Percentiles rank a stretch among this genome's conserved stretches.
These are phyloP conservation scores for Geopemphigus sp. DNA, from an alignment of 1,140 invertebrate genomes.

Conservation along the genomic window DNA sequence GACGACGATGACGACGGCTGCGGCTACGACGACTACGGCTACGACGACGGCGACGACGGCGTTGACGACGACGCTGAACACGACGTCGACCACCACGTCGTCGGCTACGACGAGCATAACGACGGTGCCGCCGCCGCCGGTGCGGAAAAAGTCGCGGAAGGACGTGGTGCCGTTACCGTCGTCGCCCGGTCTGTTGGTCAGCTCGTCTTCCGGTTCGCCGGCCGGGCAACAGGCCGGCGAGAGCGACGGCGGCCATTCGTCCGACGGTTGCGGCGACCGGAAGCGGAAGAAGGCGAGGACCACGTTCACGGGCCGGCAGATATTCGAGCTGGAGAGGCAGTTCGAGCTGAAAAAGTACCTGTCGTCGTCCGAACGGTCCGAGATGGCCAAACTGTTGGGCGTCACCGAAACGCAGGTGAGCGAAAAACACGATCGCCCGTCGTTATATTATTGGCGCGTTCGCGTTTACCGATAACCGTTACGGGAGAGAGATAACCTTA, in stretches of 20 bases:
- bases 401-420: constrained; percentile 94
- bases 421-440: not conserved
- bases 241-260: constrained; percentile 50
- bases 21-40: not conserved
- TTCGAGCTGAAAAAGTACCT: constrained; percentile 96
- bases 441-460: too few relatives aligned
- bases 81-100: not conserved
- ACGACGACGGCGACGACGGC: not conserved
- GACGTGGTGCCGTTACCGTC: constrained; percentile 18
- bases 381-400: constrained; percentile 89
- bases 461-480: too few relatives aligned
- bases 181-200: constrained; percentile 37
- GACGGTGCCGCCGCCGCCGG: not conserved
- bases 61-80: not conserved
- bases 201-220: constrained; percentile 46
- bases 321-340: constrained; percentile 93
- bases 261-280: constrained; percentile 63
- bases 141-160: constrained; percentile 37
- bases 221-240: constrained; percentile 43
- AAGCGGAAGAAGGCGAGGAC: constrained; percentile 93
- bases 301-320: constrained; percentile 91
- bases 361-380: constrained; percentile 88
- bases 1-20: too few relatives aligned
- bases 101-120: not conserved
- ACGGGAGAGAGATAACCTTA: too few relatives aligned